phyloP scores from a whole-genome alignment of 1,140 invertebrate species.

The Heterodera schachtii region DNA sequence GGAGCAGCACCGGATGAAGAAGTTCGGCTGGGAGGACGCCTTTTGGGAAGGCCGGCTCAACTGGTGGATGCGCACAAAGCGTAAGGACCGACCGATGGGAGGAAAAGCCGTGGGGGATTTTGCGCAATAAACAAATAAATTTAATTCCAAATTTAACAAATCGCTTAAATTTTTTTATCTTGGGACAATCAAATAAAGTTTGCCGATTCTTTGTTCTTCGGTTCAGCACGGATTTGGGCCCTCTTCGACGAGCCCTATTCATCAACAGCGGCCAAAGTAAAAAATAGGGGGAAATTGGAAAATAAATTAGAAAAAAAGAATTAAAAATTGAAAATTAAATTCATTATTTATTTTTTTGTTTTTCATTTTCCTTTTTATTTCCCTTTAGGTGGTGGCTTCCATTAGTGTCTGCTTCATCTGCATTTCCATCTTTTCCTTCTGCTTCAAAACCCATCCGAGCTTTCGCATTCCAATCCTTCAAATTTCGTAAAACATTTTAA shows the following conservation, averaged over 20 bases:
- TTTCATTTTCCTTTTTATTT: neutral
- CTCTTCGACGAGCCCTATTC: constrained; percentile 88
- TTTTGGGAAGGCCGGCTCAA: constrained; percentile 51
- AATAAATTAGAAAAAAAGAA: too few relatives aligned
- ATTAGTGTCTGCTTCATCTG: constrained; percentile 97
- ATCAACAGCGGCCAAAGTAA: constrained; percentile 68
- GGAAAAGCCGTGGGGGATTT: too few relatives aligned
- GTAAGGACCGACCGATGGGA: neutral
- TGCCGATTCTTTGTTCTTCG: neutral
- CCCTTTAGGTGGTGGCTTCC: constrained; percentile 85
- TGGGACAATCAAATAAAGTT: too few relatives aligned
- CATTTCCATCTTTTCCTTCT: constrained; percentile 93
- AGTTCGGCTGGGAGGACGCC: constrained; percentile 84
- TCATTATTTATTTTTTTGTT: too few relatives aligned
- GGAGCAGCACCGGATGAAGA: constrained; percentile 78
- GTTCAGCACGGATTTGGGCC: constrained; percentile 76
- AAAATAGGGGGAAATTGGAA: neutral
- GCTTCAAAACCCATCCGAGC: constrained; percentile 82
- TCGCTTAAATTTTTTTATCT: too few relatives aligned
- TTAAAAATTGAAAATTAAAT: too few relatives aligned
- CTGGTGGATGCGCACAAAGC: constrained; percentile 70
- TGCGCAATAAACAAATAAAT: too few relatives aligned
- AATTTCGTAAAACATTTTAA: constrained; percentile 8
- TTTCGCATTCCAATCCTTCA: constrained; percentile 43
- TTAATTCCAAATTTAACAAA: too few relatives aligned